Percentiles rank a stretch among this genome's conserved stretches.
Conservation (phyloP, 2,888 invertebrate species). For the Acanthopleura granulata region DNA sequence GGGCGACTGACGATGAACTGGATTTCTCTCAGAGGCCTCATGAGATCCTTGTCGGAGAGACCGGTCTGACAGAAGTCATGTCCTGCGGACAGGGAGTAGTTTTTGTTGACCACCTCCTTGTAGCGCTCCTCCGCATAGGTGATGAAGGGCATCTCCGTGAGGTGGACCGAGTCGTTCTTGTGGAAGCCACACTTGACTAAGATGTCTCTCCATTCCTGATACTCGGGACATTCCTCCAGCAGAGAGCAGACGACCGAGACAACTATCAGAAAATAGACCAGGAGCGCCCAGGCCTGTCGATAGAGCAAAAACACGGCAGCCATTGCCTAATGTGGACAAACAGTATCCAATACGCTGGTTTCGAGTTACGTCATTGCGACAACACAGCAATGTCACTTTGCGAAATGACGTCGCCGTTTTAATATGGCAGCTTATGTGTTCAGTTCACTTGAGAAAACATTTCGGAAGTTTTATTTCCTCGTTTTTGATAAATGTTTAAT, state of each 20-base stretch:
- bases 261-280: not conserved
- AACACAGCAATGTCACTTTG: too few species aligned
- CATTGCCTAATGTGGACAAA: too few species aligned
- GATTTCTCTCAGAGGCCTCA: not conserved
- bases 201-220: not conserved
- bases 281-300: not conserved
- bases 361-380: too few species aligned
- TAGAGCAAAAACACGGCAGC: too few species aligned
- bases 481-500: too few species aligned
- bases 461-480: too few species aligned
- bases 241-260: not conserved
- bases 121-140: not conserved
- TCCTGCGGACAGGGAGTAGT: not conserved
- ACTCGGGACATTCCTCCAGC: not conserved
- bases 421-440: too few species aligned
- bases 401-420: too few species aligned
- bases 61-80: not conserved
- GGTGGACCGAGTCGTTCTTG: not conserved
- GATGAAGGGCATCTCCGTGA: not conserved
- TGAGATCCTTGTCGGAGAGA: not conserved
- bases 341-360: too few species aligned
- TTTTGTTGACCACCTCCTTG: not conserved
- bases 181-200: not conserved
- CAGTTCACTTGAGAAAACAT: too few species aligned
- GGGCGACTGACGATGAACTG: slow-evolving; percentile 4